Base-by-base conservation (phyloP, 1,140 invertebrate species). In the Cecropterus lyciades region DNA sequence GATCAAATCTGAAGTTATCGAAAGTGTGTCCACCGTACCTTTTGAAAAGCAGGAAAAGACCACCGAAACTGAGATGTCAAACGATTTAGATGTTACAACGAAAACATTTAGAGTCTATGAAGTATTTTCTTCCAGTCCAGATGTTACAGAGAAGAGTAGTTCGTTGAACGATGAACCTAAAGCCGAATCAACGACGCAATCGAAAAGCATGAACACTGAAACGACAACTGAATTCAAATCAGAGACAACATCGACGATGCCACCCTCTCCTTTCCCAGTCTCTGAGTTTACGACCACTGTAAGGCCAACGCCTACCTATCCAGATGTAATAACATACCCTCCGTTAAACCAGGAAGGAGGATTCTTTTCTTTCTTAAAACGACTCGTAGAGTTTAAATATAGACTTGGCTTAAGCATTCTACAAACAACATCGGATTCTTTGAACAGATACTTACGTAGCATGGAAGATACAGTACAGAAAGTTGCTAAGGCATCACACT, bases 381-480 rank as follows among this genome's bases (percentile, higher is more conserved):
- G 85, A 37, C 59, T 93, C 5, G 76, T 93, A 59, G 92, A 93
- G 60, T 92, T 93, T 57, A 93, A 93, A 72, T 84, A 89, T 24
- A 80, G 87, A 75, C 69, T 93, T 20, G 92, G 92, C 6, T 76
- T 93, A 57, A 89, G 87, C 37, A 85, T 93, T 70, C 65, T 93
- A 24, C 90, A 92, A 75, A 87, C 75, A 8, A 93, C 91, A 3
- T 87, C 90, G 6, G 88, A 93, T 48, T 84, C 85, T 42, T 67
- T 93, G 37, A 89, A 85, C 60, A 89, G 83, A 73, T 92, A 92
- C 78, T 80, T 92, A 40, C 73, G 80, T 42, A 85, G 80, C 70
- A 82, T 91, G 69, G 85, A 91, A 59, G 77, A 80, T 24, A 72
- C 79, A 14, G 77, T 84, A 16, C 71, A 82, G 66, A 83, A 78